Percentiles rank a stretch among this genome's conserved stretches.
These are phyloP conservation scores for Troides helena DNA, from an alignment of 2,888 invertebrate genomes.

Conservation along the genomic window DNA sequence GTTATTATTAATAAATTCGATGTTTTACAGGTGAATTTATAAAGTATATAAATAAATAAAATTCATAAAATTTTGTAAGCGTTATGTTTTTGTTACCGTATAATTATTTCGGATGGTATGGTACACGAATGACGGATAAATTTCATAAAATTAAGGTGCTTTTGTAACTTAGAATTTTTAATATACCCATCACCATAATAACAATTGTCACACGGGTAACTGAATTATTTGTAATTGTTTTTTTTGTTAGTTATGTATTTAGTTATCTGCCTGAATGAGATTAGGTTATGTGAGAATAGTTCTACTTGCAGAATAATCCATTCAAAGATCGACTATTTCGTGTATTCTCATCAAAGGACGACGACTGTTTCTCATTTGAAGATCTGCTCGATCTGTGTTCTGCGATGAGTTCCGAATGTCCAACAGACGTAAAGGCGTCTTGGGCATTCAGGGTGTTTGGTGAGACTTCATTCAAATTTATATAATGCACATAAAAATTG, in stretches of 20 bases:
- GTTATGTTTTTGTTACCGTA: too few species aligned
- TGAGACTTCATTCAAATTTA: conserved; percentile 47
- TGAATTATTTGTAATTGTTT: too few species aligned
- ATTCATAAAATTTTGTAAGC: too few species aligned
- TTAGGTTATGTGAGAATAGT: not conserved
- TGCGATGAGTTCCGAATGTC: conserved; percentile 86
- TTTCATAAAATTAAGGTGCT: too few species aligned
- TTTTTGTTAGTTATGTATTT: too few species aligned
- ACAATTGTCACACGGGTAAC: too few species aligned
- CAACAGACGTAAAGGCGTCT: conserved; percentile 84
- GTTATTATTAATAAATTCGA: conserved; percentile 82
- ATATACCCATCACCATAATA: too few species aligned
- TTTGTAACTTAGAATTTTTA: too few species aligned
- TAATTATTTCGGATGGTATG: too few species aligned
- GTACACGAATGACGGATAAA: too few species aligned
- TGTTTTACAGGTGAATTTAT: conserved; percentile 79
- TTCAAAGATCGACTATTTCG: conserved; percentile 85
- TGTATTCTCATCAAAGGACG: conserved; percentile 86
- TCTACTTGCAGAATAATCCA: conserved; percentile 84
- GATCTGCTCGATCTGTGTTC: conserved; percentile 89
- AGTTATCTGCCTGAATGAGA: too few species aligned
- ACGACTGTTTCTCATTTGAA: conserved; percentile 86
- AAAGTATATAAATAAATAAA: too few species aligned
- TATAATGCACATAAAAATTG: not conserved
- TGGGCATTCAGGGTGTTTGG: conserved; percentile 91